Base-by-base conservation (phyloP, 2,797 vertebrate species). In the Arrhamphus sclerolepis region DNA sequence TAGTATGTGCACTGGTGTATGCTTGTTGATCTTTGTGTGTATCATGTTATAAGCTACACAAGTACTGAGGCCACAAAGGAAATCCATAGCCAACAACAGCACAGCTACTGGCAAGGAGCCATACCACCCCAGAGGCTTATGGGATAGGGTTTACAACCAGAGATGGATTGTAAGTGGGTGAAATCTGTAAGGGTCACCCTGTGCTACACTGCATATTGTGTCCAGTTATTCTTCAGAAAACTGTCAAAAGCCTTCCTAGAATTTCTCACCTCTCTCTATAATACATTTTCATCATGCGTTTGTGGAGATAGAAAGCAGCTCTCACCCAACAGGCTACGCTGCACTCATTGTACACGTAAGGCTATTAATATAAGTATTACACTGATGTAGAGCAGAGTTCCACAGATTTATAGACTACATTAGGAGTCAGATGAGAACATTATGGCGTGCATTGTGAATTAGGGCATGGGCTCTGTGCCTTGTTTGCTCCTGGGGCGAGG, bases 61-160 rank as follows among this genome's bases (percentile, higher is more conserved):
- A 89, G 89, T 88, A 85, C 78, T 64, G 83, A 87, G 85, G 84
- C 90, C 90, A 90, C 88, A 89, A 77, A 89, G 86, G 76, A 83
- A 86, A 87, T 72, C 78, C 70, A 75, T 68, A 87, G 88, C 89
- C 91, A 91, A 93, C 87, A 92, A 88, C 89, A 93, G 85, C 90
- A 90, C 81, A 84, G 83, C 75, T 70, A 82, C 86, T 91, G 90
- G 91, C 90, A 82, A 56, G 75, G 38, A 67, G 86, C 90, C 91
- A 91, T 88, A 81, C 87, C 89, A 85, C 88, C 87, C 84, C 71
- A 73, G 85, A 86, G 89, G 83, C 82, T 85, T 88, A 87, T 81
- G 86, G 78, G 84, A 89, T 88, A 83, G 80, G 72, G 76, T 86
- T 89, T 84, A 75, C 68, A 81, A 75, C 60, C 67, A 76, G 71